phyloP scores from a whole-genome alignment of 1,140 invertebrate genomes.

The Melitaea cinxia region DNA sequence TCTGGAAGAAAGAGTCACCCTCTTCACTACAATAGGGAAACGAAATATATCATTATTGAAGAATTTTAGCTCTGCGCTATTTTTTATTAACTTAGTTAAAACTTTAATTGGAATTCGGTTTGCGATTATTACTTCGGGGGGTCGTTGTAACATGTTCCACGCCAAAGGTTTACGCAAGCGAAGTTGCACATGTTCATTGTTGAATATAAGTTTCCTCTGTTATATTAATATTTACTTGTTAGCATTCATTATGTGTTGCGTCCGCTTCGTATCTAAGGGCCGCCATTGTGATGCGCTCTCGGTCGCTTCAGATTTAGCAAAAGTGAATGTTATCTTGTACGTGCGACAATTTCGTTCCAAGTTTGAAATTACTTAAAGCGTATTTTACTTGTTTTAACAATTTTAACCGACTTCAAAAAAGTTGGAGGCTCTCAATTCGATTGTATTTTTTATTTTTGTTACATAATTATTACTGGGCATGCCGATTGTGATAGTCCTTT shows the following conservation, averaged over 20 bases:
- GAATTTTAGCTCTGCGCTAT: too few species aligned
- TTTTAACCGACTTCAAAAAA: too few species aligned
- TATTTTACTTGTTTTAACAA: background rate
- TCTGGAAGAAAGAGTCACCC: too few species aligned
- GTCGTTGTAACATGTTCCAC: background rate
- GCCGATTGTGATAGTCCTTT: too few species aligned
- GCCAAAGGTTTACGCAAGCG: background rate
- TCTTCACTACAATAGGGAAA: too few species aligned
- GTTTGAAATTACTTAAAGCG: background rate
- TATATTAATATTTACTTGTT: slow-evolving; percentile 13
- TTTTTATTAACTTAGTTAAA: too few species aligned
- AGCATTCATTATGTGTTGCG: slow-evolving; percentile 16
- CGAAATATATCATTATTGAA: too few species aligned
- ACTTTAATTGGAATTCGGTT: too few species aligned
- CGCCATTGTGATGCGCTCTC: slow-evolving; percentile 13
- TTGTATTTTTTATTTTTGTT: too few species aligned
- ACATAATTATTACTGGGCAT: too few species aligned
- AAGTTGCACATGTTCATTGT: background rate
- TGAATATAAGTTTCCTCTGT: slow-evolving; percentile 7
- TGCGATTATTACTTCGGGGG: too few species aligned
- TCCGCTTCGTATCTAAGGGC: slow-evolving; percentile 19
- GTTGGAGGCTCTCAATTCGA: too few species aligned
- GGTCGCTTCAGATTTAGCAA: slow-evolving; percentile 21
- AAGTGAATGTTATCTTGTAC: slow-evolving; percentile 24
- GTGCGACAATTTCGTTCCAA: slow-evolving; percentile 18